phyloP scores from a whole-genome alignment of 2,797 vertebrate genomes.

The Sebastes matsubarae region DNA sequence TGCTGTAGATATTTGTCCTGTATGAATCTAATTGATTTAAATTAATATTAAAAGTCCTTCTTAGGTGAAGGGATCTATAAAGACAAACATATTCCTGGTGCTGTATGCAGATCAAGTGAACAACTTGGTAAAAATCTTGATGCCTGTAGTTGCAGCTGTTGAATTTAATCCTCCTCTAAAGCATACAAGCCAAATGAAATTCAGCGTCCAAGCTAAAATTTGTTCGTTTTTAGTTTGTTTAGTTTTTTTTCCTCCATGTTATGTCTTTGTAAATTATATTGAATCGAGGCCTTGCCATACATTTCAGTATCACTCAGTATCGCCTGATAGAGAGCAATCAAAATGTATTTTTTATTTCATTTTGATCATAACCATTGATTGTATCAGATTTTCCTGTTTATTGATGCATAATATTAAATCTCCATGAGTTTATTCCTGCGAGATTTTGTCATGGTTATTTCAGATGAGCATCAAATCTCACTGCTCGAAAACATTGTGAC shows the following conservation, averaged over 20 bases:
- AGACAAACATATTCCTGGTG: slow-evolving; percentile 14
- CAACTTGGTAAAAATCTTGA: neutral
- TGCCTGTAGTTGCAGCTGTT: neutral
- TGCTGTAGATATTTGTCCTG: neutral
- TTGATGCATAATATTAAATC: slow-evolving; percentile 91
- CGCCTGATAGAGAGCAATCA: slow-evolving; percentile 77
- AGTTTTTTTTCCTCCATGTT: slow-evolving; percentile 20
- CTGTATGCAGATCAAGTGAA: neutral
- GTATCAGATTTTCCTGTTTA: slow-evolving; percentile 83
- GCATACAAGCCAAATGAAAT: slow-evolving; percentile 37
- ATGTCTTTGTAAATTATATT: slow-evolving; percentile 67
- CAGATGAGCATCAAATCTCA: neutral
- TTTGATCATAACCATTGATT: slow-evolving; percentile 88
- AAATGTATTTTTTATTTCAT: slow-evolving; percentile 84
- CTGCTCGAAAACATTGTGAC: neutral
- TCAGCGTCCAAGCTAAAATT: slow-evolving; percentile 41
- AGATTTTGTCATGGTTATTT: slow-evolving; percentile 46
- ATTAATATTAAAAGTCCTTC: neutral
- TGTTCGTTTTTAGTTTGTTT: slow-evolving; percentile 30
- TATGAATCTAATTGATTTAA: neutral
- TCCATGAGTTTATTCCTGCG: slow-evolving; percentile 79
- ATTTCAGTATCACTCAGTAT: slow-evolving; percentile 83
- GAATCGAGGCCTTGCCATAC: slow-evolving; percentile 80
- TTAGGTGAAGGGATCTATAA: neutral
- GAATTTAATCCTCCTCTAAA: slow-evolving; percentile 13